A percentile compares a stretch with the other conserved stretches of the same genome.
These are phyloP conservation scores for Lordiphosa mommai DNA, from an alignment of 1,140 invertebrate genomes.

Conservation along the genomic window DNA sequence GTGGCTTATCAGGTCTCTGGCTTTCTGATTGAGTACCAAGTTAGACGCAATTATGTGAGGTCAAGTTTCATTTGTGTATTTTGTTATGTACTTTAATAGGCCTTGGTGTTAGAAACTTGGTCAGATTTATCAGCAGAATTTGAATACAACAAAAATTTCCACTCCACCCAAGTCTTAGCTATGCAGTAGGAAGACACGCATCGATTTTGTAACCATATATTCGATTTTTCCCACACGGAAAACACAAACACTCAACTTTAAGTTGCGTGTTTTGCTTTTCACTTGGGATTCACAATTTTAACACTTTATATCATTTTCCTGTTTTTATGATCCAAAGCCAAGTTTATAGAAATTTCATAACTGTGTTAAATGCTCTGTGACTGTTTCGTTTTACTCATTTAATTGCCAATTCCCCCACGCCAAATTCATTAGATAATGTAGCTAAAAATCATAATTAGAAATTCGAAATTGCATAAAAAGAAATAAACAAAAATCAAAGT, in stretches of 20 bases:
- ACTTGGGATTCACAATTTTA: no score
- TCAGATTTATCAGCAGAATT: no score
- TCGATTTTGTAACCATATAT: no score
- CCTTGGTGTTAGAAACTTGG: no score
- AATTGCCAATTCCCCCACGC: constrained; percentile 37
- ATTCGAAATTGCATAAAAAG: constrained; percentile 46
- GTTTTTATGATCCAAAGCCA: neutral
- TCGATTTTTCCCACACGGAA: no score
- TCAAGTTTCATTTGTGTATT: constrained; percentile 6
- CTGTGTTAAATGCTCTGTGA: constrained; percentile 42
- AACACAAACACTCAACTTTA: neutral
- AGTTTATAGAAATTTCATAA: constrained; percentile 37
- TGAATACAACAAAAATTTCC: no score
- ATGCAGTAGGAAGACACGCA: no score
- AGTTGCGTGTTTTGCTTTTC: neutral
- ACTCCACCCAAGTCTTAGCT: no score
- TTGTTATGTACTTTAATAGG: constrained; percentile 10
- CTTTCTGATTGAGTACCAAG: neutral
- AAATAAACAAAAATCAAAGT: constrained; percentile 42
- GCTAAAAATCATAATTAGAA: constrained; percentile 55
- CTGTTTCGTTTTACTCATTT: constrained; percentile 41
- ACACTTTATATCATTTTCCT: neutral
- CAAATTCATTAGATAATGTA: constrained; percentile 52
- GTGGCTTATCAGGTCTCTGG: neutral
- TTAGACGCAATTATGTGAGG: constrained; percentile 7